Evolutionary conservation across 1,140 invertebrate genomes (phyloP).

Genomic region (Atta colombica): DNA sequence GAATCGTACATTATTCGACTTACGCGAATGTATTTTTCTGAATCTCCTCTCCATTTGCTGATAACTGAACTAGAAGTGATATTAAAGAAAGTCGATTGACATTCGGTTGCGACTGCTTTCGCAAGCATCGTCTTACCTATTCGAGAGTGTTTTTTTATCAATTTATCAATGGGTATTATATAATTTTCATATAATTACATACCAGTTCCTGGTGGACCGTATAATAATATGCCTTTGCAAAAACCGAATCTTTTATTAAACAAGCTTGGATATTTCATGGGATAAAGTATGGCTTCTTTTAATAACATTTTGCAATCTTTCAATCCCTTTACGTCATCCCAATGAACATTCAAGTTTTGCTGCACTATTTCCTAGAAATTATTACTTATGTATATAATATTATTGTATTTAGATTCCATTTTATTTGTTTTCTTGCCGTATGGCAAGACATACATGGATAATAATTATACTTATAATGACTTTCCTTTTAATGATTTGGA

Average conservation of each 20-base stretch:
- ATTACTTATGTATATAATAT: conserved; percentile 2
- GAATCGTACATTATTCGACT: conserved; percentile 72
- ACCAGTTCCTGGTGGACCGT: conserved; percentile 93
- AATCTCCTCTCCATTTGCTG: conserved; percentile 98
- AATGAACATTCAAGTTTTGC: conserved; percentile 89
- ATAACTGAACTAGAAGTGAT: conserved; percentile 95
- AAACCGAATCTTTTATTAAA: conserved; percentile 93
- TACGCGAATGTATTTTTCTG: conserved; percentile 96
- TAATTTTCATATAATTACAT: conserved; percentile 39
- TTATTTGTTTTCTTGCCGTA: neutral
- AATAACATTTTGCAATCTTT: conserved; percentile 93
- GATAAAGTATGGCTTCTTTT: conserved; percentile 96
- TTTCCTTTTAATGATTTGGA: neutral
- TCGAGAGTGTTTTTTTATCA: conserved; percentile 5
- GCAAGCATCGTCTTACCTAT: conserved; percentile 95
- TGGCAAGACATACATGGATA: neutral
- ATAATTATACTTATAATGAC: neutral
- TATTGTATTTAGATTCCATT: neutral
- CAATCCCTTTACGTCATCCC: conserved; percentile 93
- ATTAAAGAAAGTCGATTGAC: conserved; percentile 96
- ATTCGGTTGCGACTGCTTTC: conserved; percentile 95
- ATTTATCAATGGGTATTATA: neutral
- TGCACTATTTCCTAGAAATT: conserved; percentile 90
- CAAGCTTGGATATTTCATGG: conserved; percentile 93
- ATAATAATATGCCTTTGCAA: conserved; percentile 94